Evolutionary conservation across 2,888 invertebrate genomes (phyloP), one percentile per base, ranked within the genome.

Genomic region (Erebia epiphron): DNA sequence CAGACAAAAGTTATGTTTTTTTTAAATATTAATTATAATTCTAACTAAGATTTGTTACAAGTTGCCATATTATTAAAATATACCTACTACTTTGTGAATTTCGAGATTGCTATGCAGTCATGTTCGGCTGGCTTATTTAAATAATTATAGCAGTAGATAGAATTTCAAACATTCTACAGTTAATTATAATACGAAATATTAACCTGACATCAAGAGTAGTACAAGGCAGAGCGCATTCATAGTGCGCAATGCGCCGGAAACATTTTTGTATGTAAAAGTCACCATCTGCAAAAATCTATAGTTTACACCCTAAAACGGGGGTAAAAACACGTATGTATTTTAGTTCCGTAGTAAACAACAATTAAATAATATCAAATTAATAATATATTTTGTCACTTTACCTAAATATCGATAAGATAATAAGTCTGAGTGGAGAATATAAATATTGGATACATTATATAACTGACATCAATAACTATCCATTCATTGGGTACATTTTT

Each of bases 401-500:
- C 72, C 62, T 57, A 73, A 72, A 71, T 68, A 67, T 68, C 54
- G 65, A 62, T 66, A 69, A 54, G 62, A 62, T 66, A n/a, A 61
- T 68, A 61, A 72, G 67, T 69, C 65, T 70, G 71, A 71, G 57
- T 69, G 60, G 68, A 70, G 66, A 66, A 66, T 66, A 65, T 65
- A 76, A 69, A 75, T 72, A 77, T 69, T 70, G 76, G 72, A 71
- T 76, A 78, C 69, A 76, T 78, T 76, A 77, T 57, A 78, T 70
- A 79, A 78, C 80, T 76, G 78, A 79, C 79, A 78, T 80, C 79
- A 79, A 76, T 75, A 72, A 67, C 78, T 79, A 77, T 74, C 74
- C 77, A 77, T 78, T 76, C 76, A 76, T 76, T 74, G 72, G 74
- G 73, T 76, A 75, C 71, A 75, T 75, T 76, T 77, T 66, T 75